These are phyloP conservation scores for Caprella mutica DNA, from an alignment of 2,888 invertebrate species.

Conservation along the genomic window DNA sequence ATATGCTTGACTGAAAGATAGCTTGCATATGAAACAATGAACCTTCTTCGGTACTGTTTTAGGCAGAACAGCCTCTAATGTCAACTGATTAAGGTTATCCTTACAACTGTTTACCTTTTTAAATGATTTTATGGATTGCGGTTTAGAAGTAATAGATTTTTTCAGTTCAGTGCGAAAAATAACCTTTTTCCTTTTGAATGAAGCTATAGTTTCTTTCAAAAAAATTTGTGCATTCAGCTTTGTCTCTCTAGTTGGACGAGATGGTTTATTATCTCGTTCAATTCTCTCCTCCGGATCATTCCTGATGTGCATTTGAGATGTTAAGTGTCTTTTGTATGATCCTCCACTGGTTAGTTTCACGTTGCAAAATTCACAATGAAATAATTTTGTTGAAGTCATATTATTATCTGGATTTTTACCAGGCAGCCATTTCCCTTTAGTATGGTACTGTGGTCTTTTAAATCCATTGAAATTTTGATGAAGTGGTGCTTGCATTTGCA, in stretches of 20 bases:
- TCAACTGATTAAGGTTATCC: too few relatives aligned
- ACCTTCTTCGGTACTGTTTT: constrained; percentile 10
- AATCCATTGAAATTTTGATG: too few relatives aligned
- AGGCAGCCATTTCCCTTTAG: constrained; percentile 33
- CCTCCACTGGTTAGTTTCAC: constrained; percentile 18
- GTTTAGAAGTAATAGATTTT: too few relatives aligned
- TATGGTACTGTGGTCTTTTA: constrained; percentile 21
- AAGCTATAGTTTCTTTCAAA: constrained; percentile 21
- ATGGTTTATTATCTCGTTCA: too few relatives aligned
- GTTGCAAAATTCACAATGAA: constrained; percentile 23
- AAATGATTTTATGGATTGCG: too few relatives aligned
- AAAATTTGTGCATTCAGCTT: constrained; percentile 25
- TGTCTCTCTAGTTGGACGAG: constrained; percentile 24
- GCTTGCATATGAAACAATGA: constrained; percentile 25
- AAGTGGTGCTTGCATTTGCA: neutral
- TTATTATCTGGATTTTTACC: constrained; percentile 25
- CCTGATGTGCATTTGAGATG: neutral
- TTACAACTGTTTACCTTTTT: too few relatives aligned
- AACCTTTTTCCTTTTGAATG: constrained; percentile 21
- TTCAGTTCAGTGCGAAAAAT: neutral
- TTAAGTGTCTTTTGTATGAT: constrained; percentile 25
- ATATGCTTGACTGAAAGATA: constrained; percentile 26
- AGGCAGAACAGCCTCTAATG: too few relatives aligned
- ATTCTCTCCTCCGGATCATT: too few relatives aligned
- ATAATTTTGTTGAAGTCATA: constrained; percentile 8